A percentile compares a stretch with the other conserved stretches of the same genome.
Conservation (phyloP, 1,140 invertebrate genomes). For the Ctenoplectra terminalis region DNA sequence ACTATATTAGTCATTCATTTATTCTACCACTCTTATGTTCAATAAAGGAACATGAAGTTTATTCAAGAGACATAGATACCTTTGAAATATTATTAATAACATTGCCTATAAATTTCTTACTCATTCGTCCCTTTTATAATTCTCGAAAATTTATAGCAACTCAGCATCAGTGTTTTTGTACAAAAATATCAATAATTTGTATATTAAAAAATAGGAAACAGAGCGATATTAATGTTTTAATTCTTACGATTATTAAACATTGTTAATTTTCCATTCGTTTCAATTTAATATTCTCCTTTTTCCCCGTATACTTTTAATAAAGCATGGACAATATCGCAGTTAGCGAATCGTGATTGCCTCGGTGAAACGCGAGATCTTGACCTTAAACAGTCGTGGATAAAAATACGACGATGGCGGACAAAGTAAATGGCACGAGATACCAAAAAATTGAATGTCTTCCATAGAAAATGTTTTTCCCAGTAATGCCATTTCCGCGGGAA, state of each 20-base stretch:
- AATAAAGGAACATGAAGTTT: background rate
- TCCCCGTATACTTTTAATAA: background rate
- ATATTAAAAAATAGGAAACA: too few species aligned
- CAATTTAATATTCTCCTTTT: too few species aligned
- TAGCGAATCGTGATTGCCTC: background rate
- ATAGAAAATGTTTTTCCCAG: slow-evolving; percentile 52
- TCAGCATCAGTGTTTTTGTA: background rate
- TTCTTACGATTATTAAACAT: too few species aligned
- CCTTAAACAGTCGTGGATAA: background rate
- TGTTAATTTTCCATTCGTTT: too few species aligned
- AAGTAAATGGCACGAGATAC: background rate
- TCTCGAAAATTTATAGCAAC: background rate
- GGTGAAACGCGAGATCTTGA: background rate
- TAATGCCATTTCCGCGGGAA: slow-evolving; percentile 55
- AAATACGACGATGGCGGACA: background rate
- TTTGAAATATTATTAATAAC: slow-evolving; percentile 2
- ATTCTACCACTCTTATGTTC: background rate
- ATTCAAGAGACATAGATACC: background rate
- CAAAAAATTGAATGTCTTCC: slow-evolving; percentile 45
- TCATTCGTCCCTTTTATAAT: background rate
- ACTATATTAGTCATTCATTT: background rate
- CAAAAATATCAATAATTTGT: background rate
- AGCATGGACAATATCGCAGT: too few species aligned
- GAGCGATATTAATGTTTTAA: too few species aligned
- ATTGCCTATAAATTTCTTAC: background rate